A percentile compares a stretch with the other conserved stretches of the same genome.
These are phyloP conservation scores for Chaetops frenatus DNA, from an alignment of 2,113 vertebrate genomes.

Conservation along the genomic window DNA sequence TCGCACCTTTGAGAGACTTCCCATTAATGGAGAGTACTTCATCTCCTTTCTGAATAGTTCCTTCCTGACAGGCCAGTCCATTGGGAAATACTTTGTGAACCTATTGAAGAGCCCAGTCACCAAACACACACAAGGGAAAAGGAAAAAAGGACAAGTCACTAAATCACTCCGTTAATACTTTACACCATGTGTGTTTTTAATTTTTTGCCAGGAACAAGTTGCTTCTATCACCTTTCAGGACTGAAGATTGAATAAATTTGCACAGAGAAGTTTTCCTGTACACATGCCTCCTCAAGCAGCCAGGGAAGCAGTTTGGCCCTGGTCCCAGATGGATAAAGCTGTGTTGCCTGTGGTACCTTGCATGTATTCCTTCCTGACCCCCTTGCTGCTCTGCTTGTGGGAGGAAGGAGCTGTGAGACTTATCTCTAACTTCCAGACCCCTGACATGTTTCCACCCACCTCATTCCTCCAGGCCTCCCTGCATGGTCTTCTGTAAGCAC, in stretches of 20 bases:
- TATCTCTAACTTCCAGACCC: neutral
- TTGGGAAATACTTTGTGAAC: constrained; percentile 89
- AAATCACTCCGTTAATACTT: neutral
- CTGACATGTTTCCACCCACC: accelerated
- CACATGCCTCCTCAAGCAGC: neutral
- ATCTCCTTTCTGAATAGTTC: constrained; percentile 90
- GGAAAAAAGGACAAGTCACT: neutral
- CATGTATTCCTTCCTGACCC: neutral
- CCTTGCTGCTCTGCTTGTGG: neutral
- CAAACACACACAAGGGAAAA: neutral
- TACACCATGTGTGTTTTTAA: neutral
- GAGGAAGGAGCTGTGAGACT: neutral
- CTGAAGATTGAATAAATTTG: neutral
- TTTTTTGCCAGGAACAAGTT: neutral
- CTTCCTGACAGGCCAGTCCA: constrained; percentile 87
- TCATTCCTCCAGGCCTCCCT: neutral
- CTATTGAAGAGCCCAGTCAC: constrained; percentile 57
- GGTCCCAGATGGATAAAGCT: neutral
- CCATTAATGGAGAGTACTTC: constrained; percentile 94
- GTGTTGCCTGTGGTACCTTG: accelerated
- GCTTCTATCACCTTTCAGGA: neutral
- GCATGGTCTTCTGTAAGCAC: neutral
- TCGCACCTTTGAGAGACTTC: constrained; percentile 81
- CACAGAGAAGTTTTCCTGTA: neutral
- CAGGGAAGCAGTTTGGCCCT: neutral